Percentiles rank a stretch among this genome's conserved stretches.
Evolutionary conservation across 2,797 vertebrate genomes (phyloP).

Genomic region (Presbytis comata): DNA sequence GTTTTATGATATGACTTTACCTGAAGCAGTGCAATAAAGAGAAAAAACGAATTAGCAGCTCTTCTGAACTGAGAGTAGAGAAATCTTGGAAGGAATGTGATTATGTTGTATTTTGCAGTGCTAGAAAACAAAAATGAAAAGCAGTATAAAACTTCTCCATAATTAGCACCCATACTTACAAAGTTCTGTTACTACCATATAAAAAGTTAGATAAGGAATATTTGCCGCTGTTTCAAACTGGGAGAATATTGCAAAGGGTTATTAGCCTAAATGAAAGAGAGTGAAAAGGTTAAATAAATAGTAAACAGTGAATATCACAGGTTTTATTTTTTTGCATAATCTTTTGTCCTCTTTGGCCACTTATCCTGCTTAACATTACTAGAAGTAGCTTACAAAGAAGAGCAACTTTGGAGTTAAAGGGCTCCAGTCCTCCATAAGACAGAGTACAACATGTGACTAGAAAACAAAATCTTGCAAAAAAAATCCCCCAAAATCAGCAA

Average conservation of each 20-base stretch:
- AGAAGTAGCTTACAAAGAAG: not conserved
- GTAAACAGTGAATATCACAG: not conserved
- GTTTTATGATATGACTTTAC: conserved; percentile 86
- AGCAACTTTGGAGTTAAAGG: not conserved
- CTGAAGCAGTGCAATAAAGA: conserved; percentile 99
- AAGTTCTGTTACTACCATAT: not conserved
- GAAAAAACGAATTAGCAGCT: conserved; percentile 99
- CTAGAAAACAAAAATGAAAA: conserved; percentile 85
- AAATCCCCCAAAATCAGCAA: not conserved
- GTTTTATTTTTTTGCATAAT: not conserved
- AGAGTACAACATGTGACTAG: not conserved
- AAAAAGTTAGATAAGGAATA: not conserved
- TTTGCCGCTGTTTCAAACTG: not conserved
- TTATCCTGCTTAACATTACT: not conserved
- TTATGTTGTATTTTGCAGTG: conserved; percentile 98
- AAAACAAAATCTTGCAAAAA: not conserved
- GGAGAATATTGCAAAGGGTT: not conserved
- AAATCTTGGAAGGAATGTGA: conserved; percentile 98
- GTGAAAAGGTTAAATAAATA: not conserved
- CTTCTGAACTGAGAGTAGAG: conserved; percentile 99
- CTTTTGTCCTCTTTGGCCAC: not conserved
- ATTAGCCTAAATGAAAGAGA: not conserved
- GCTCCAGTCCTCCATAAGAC: not conserved
- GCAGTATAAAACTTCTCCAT: not conserved
- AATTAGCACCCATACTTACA: not conserved